Base-by-base conservation (phyloP, 2,888 invertebrate genomes). In the Phasia obesa region DNA sequence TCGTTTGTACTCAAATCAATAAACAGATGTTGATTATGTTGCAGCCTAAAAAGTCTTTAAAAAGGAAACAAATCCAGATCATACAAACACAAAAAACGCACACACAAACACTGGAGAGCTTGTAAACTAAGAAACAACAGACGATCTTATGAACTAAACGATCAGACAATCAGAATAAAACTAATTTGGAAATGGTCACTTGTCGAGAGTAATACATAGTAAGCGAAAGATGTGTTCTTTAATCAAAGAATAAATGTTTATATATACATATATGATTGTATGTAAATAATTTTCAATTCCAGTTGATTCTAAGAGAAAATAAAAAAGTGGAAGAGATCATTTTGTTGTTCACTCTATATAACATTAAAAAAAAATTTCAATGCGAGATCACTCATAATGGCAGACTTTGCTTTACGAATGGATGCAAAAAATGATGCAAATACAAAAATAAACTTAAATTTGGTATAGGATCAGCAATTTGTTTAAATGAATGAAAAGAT, bases 141-240 rank as follows among this genome's bases (percentile, higher is more conserved):
- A 17, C 57, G 59, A 82, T 49, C 21, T 13, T 49, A 51, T 49
- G 65, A 83, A 71, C 71, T 62, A 44, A 62, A 67, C 74, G 71
- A 71, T 38, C 60, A 55, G 67, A 73, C 75, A 55, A 67, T 49
- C 65, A 21, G 44, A n/a, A 76, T 21, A 38, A 65, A 83, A 83
- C 83, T 83, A 62, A 83, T 62, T 79, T 83, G 71, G 67, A 76
- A 78, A 49, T 76, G 83, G 65, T 67, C 67, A 79, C 42, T 71
- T 71, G 67, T n/a, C 25, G 44, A 76, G 71, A 79, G 75, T 23
- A 57, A n/a, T n/a, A n/a, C n/a, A 35, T 64, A 70, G 44, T 62
- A 70, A 79, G 25, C 65, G 47, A 2, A 83, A 64, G 49, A 35
- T 35, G 15, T 35, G n/a, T 19, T 6, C 15, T 62, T 31, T 21